Conservation (phyloP, 2,888 invertebrate species). For the Syrphus vitripennis region DNA sequence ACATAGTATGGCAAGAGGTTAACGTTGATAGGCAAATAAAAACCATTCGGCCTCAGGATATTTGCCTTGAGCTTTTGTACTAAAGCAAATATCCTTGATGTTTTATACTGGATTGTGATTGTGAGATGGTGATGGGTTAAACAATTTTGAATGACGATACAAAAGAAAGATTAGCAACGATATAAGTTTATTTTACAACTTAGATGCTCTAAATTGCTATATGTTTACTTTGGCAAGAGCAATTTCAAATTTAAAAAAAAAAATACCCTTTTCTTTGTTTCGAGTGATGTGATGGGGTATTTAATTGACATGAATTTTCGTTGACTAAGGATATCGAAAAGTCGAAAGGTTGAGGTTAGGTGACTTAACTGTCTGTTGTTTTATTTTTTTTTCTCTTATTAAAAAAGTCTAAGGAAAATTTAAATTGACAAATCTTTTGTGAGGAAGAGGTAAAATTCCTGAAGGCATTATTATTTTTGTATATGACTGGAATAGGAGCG, state of each 20-base stretch:
- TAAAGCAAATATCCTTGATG: constrained; percentile 52
- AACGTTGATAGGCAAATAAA: constrained; percentile 55
- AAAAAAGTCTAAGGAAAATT: not conserved
- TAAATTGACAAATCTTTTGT: constrained; percentile 9
- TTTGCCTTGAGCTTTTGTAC: constrained; percentile 26
- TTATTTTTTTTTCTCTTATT: constrained; percentile 37
- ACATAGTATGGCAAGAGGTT: too few relatives aligned
- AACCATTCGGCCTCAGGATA: constrained; percentile 44
- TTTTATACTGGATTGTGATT: not conserved
- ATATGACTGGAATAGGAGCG: too few relatives aligned
- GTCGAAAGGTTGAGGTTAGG: constrained; percentile 6
- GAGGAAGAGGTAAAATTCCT: too few relatives aligned
- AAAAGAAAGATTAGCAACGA: constrained; percentile 48
- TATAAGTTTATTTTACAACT: constrained; percentile 61
- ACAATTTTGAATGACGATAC: not conserved
- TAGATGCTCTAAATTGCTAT: constrained; percentile 22
- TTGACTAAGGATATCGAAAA: not conserved
- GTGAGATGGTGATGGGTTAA: not conserved
- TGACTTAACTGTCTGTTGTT: constrained; percentile 37
- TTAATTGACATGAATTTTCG: constrained; percentile 17
- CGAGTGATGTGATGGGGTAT: not conserved
- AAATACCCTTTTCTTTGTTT: constrained; percentile 22
- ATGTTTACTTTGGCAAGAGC: constrained; percentile 31
- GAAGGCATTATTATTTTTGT: too few relatives aligned
- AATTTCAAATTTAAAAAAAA: constrained; percentile 13